Evolutionary conservation across 2,797 vertebrate species (phyloP).

Genomic region (Fistularia commersonii): DNA sequence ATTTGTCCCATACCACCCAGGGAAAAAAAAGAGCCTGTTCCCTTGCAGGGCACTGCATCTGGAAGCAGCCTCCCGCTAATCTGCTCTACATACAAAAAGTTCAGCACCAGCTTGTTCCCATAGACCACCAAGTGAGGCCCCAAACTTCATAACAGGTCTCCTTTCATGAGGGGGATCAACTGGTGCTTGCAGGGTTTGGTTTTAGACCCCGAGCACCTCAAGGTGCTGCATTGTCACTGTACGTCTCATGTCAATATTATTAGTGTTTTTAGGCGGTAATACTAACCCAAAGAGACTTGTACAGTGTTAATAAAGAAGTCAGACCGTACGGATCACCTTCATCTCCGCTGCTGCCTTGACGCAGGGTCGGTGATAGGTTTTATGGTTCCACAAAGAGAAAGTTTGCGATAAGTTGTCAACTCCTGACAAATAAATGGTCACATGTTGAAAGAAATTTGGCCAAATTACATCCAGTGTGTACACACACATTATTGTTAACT

Average conservation of each 20-base stretch:
- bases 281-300: background rate
- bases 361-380: background rate
- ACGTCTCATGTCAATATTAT: slow-evolving; percentile 17
- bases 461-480: too few relatives aligned
- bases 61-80: slow-evolving; percentile 75
- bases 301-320: too few relatives aligned
- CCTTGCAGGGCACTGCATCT: slow-evolving; percentile 65
- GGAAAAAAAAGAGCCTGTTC: slow-evolving; percentile 51
- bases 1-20: slow-evolving; percentile 73
- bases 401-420: too few relatives aligned
- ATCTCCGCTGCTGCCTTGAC: slow-evolving; percentile 1
- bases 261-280: slow-evolving; percentile 12
- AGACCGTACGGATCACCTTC: too few relatives aligned
- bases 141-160: slow-evolving; percentile 57
- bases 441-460: too few relatives aligned
- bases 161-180: slow-evolving; percentile 52
- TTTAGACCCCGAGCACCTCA: slow-evolving; percentile 27
- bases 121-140: slow-evolving; percentile 73
- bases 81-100: slow-evolving; percentile 71
- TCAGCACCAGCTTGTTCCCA: slow-evolving; percentile 74
- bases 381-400: too few relatives aligned
- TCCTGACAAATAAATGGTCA: too few relatives aligned
- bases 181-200: slow-evolving; percentile 30
- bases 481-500: too few relatives aligned
- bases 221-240: slow-evolving; percentile 25